Evolutionary conservation across 1,140 invertebrate genomes (phyloP), one percentile per base, ranked within the genome.

Genomic region (Nilaparvata lugens): DNA sequence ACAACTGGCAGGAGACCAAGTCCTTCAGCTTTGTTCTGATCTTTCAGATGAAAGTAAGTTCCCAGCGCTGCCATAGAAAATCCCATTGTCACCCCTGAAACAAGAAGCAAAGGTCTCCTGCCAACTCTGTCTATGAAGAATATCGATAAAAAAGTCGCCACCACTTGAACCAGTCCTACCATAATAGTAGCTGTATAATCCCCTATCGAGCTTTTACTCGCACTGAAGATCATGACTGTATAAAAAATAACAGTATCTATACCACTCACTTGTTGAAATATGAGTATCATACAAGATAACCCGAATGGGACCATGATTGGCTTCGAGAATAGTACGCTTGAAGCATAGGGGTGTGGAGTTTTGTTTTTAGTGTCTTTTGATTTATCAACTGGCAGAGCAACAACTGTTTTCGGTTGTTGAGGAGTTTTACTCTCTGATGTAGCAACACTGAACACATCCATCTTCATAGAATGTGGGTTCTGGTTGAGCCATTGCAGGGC

Each of bases 241-340:
- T 88, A 87, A 68, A 87, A 86, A 5, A 85, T 74, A 0, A 88
- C 77, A 1, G 83, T 84, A 66, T 87, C 86, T 56, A 83, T 84
- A 0, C 87, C 87, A 28, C 78, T 79, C 21, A 84, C 68, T 66
- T 89, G 85, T 59, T 82, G 79, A 59, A 85, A 80, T 63, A 77
- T 71, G 70, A 83, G 79, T 1, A 87, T 67, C 0, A 71, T 72
- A 24, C 74, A 66, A 38, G 72, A 76, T 13, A 76, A 68, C 18
- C 70, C 67, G 4, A 80, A 71, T 1, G 78, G 77, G 60, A 63
- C 48, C 19, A 65, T 23, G 0, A 63, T 62, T 31, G 63, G 48
- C 38, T 52, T 61, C 1, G 57, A 54, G 19, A 63, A 53, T 6
- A 66, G 28, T 5, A 35, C 42, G 21, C 43, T 40, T 1, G 43